Conservation (phyloP, 2,797 vertebrate genomes). For the Diglossa cyanea region DNA sequence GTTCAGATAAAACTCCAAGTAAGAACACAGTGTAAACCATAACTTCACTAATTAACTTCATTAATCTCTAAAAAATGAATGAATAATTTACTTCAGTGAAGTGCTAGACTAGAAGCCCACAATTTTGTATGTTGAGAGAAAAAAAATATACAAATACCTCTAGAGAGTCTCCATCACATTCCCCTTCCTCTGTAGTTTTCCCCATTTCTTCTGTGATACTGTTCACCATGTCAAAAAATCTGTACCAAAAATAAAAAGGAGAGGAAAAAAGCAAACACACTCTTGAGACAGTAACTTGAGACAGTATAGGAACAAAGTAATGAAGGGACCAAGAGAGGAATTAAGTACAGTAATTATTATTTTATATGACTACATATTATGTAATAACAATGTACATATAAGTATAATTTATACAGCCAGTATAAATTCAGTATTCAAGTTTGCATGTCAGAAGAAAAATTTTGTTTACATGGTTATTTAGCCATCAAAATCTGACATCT, state of each 20-base stretch:
- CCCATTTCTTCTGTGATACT: conserved; percentile 91
- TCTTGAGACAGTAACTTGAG: background rate
- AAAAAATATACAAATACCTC: conserved; percentile 80
- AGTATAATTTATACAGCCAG: background rate
- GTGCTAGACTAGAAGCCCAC: background rate
- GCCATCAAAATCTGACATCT: background rate
- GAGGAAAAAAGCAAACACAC: background rate
- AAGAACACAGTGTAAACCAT: background rate
- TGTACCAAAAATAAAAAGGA: conserved; percentile 38
- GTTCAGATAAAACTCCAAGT: background rate
- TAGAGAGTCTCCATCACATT: conserved; percentile 89
- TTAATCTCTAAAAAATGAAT: background rate
- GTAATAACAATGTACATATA: background rate
- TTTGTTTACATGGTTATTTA: background rate
- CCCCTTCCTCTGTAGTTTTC: conserved; percentile 87
- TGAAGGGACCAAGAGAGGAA: background rate
- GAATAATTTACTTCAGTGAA: background rate
- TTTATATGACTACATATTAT: background rate
- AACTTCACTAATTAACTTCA: background rate
- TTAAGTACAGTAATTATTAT: background rate
- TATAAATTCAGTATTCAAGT: background rate
- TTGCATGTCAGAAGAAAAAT: background rate
- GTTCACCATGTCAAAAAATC: conserved; percentile 97
- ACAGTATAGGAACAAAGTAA: background rate
- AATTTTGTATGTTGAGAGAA: background rate